phyloP scores from a whole-genome alignment of 2,888 invertebrate genomes.

The Dysmachus trigonus region DNA sequence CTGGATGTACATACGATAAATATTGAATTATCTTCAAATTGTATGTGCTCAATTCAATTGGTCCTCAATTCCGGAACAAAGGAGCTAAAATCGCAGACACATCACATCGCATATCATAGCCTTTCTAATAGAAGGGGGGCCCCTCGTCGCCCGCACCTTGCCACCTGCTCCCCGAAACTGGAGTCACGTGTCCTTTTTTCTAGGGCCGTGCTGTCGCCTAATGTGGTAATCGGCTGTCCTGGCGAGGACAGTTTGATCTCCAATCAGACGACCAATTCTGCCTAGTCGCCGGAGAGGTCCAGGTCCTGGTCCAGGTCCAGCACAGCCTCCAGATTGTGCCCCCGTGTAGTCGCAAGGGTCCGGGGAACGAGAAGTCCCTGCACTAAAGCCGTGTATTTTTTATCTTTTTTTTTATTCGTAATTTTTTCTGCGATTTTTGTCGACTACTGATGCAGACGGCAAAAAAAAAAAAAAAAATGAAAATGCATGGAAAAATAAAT shows the following conservation, averaged over 20 bases:
- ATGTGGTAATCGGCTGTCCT: background rate
- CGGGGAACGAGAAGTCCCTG: constrained; percentile 2
- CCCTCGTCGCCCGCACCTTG: background rate
- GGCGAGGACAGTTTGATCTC: constrained; percentile 28
- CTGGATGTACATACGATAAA: too few relatives aligned
- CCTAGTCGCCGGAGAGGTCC: constrained; percentile 7
- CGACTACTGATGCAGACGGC: constrained; percentile 33
- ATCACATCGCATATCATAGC: background rate
- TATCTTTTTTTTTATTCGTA: background rate
- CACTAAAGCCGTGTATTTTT: background rate
- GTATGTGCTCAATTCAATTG: background rate
- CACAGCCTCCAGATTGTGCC: constrained; percentile 13
- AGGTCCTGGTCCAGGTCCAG: too few relatives aligned
- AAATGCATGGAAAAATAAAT: constrained; percentile 36
- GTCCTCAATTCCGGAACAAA: background rate
- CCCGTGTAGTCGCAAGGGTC: too few relatives aligned
- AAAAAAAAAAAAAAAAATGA: constrained; percentile 34
- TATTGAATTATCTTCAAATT: background rate
- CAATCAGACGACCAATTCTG: constrained; percentile 32
- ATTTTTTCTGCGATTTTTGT: constrained; percentile 31
- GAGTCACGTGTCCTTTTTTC: background rate
- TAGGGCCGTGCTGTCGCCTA: background rate
- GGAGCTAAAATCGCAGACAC: background rate
- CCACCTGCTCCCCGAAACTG: background rate
- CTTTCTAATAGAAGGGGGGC: background rate